Percentiles rank a stretch among this genome's conserved stretches.
Conservation (phyloP, 53 echinoderm and acorn worm species). For the Temnopleurus reevesii region DNA sequence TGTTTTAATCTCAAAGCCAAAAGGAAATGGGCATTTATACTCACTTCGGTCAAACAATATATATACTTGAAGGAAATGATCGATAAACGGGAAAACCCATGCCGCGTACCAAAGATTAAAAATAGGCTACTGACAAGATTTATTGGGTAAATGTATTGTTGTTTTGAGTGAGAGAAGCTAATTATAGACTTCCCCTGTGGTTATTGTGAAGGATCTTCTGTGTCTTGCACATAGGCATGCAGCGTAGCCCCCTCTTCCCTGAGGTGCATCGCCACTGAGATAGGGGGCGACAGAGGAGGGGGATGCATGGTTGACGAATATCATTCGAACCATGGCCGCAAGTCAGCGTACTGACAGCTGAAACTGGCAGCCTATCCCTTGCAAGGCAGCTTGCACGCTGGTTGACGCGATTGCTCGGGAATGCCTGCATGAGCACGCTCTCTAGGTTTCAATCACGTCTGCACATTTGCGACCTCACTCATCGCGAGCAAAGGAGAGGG, state of each 20-base stretch:
- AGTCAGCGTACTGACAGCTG: not conserved
- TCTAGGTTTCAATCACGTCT: not conserved
- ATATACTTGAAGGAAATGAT: too few species aligned
- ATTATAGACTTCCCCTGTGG: conserved; percentile 33
- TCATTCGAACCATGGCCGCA: not conserved
- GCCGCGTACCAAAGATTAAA: too few species aligned
- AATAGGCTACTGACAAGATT: not conserved
- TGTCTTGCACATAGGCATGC: conserved; percentile 2
- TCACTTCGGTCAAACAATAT: too few species aligned
- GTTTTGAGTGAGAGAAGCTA: not conserved
- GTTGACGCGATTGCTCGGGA: not conserved
- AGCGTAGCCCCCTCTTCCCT: not conserved
- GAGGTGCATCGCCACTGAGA: not conserved
- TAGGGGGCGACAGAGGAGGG: not conserved
- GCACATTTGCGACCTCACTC: conserved; percentile 8
- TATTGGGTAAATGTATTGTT: not conserved
- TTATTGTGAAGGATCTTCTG: not conserved
- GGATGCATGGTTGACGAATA: not conserved
- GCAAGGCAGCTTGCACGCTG: not conserved
- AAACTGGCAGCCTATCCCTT: not conserved
- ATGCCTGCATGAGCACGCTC: not conserved
- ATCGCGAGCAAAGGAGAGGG: not conserved
- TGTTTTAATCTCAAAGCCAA: too few species aligned
- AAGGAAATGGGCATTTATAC: too few species aligned
- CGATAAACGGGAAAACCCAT: too few species aligned